These are phyloP conservation scores for Plectus sambesii DNA, from an alignment of 1,140 invertebrate species.

Conservation along the genomic window DNA sequence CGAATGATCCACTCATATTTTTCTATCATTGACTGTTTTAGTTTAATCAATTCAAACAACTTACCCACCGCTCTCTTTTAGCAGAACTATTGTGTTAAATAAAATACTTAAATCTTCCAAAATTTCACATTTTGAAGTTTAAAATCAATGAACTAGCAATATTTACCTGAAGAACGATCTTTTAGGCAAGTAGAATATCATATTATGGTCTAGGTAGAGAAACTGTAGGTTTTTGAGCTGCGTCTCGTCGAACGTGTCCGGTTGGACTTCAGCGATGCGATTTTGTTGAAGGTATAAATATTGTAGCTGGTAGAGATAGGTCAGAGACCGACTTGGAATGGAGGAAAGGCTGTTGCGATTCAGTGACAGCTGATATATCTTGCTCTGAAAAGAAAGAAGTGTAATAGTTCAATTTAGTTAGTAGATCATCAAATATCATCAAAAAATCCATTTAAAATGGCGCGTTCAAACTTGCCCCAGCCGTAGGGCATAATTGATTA, in stretches of 20 bases:
- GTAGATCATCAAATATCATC: neutral
- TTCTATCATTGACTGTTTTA: too few species aligned
- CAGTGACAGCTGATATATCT: conserved; percentile 14
- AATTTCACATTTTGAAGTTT: too few species aligned
- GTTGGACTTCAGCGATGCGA: conserved; percentile 11
- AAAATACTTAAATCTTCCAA: too few species aligned
- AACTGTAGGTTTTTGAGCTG: conserved; percentile 19
- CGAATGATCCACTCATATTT: too few species aligned
- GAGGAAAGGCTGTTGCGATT: conserved; percentile 16
- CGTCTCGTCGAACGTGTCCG: conserved; percentile 23
- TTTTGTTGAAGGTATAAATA: conserved; percentile 17
- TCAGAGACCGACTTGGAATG: conserved; percentile 18
- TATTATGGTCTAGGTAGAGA: conserved; percentile 18
- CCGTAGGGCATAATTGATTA: too few species aligned
- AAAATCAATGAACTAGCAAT: too few species aligned
- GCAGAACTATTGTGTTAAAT: too few species aligned
- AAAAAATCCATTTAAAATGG: neutral
- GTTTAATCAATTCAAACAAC: too few species aligned
- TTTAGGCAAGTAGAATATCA: conserved; percentile 6
- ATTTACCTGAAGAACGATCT: too few species aligned
- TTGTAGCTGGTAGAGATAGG: conserved; percentile 18
- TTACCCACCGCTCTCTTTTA: too few species aligned
- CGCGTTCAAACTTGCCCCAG: too few species aligned
- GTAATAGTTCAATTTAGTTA: too few species aligned
- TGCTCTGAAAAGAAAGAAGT: conserved; percentile 14